Conservation (phyloP, 2,797 vertebrate species). For the Acestrorhynchus altus region DNA sequence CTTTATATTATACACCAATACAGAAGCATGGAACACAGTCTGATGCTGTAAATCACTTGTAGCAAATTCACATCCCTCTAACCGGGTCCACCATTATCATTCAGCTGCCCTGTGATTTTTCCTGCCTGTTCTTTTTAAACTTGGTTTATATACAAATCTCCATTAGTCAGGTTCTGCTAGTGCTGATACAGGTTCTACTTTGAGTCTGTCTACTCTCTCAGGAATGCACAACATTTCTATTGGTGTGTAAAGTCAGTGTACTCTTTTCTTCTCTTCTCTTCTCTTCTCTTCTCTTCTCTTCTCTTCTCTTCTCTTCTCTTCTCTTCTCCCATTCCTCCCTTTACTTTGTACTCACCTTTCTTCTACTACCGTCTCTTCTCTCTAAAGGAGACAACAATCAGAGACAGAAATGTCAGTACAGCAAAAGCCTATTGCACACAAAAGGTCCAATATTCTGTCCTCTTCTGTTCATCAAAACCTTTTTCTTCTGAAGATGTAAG, state of each 20-base stretch:
- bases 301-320: too few relatives aligned
- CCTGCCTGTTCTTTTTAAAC: neutral
- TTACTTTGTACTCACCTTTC: too few relatives aligned
- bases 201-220: neutral
- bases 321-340: too few relatives aligned
- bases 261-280: too few relatives aligned
- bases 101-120: too few relatives aligned
- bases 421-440: too few relatives aligned
- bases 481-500: constrained; percentile 36
- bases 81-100: neutral
- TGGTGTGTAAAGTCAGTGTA: neutral
- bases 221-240: neutral
- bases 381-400: too few relatives aligned
- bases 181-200: neutral
- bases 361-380: too few relatives aligned
- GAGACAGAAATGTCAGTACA: too few relatives aligned
- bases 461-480: neutral
- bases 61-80: neutral
- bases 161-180: neutral
- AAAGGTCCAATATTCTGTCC: too few relatives aligned
- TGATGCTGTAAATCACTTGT: neutral
- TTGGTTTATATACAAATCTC: neutral
- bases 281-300: too few relatives aligned
- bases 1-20: neutral
- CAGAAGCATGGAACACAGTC: neutral